Conservation (phyloP, 2,888 invertebrate species). For the Eupithecia dodoneata region DNA sequence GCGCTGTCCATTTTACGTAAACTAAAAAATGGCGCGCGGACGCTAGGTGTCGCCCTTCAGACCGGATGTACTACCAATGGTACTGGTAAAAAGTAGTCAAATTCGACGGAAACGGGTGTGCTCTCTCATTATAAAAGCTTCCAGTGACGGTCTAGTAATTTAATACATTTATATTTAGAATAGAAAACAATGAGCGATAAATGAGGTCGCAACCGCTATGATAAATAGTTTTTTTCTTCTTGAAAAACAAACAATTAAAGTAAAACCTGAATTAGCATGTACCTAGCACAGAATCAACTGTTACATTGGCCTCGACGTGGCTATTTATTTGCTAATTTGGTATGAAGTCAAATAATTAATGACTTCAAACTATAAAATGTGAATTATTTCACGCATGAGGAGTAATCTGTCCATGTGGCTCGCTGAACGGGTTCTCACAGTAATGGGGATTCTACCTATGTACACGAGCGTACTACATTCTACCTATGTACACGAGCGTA, state of each 20-base stretch:
- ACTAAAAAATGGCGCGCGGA: no score
- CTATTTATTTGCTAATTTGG: slow-evolving; percentile 26
- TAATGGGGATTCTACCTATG: slow-evolving; percentile 14
- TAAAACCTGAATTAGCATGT: slow-evolving; percentile 34
- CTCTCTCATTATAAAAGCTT: no score
- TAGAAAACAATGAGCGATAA: not conserved
- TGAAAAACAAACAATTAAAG: slow-evolving; percentile 36
- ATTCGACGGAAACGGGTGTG: no score
- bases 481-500: slow-evolving; percentile 5
- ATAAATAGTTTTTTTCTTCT: slow-evolving; percentile 19
- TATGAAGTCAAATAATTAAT: slow-evolving; percentile 1
- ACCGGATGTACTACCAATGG: no score
- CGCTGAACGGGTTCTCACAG: not conserved
- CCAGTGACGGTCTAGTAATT: no score
- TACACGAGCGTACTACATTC: slow-evolving; percentile 8
- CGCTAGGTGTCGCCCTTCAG: no score
- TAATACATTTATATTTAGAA: no score
- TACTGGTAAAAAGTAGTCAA: no score
- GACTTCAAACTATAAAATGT: slow-evolving; percentile 10
- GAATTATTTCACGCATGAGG: slow-evolving; percentile 4
- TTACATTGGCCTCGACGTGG: slow-evolving; percentile 24
- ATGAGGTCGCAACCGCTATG: not conserved
- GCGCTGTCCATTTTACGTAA: no score
- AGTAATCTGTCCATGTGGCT: slow-evolving; percentile 4
- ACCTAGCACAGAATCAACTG: slow-evolving; percentile 20